Evolutionary conservation across 2,797 vertebrate species (phyloP), one percentile per base, ranked within the genome.

Genomic region (Eremophila alpestris): DNA sequence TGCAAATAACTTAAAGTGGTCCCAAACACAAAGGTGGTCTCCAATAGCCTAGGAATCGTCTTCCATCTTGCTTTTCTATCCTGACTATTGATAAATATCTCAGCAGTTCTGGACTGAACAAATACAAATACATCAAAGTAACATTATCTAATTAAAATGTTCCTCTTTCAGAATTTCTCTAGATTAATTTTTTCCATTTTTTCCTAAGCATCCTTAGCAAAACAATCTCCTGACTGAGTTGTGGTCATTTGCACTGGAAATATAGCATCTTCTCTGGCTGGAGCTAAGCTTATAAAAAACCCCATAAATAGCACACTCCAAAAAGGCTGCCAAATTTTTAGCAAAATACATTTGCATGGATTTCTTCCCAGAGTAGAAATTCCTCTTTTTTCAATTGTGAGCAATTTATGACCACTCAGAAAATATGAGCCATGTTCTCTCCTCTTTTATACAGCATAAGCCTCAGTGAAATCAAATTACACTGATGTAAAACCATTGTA

Each of bases 401-500:
- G 45, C 83, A 93, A 93, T 93, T 95, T 95, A 88, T 87, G 91
- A 86, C 83, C 77, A 76, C 43, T 77, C 70, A 82, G 93, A 95
- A 96, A 94, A 92, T 58, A 91, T 93, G 92, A 95, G 36, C 94
- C 76, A 34, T 84, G 73, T 79, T 93, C 73, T 86, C 32, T 77
- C 85, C 87, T 75, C 43, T 81, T 89, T 89, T 76, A 40, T 75
- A 85, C 48, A 88, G 40, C 89, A 83, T 88, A 89, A 93, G 62
- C 71, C 63, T 83, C 93, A 88, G 32, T 29, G 64, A 94, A 97
- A 95, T 96, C 69, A 70, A 83, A 93, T 96, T 96, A 96, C 52
- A 43, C 32, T 91, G 85, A 94, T 96, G 89, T 90, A 94, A 96
- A 95, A 95, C 92, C 94, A 88, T 63, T 94, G 55, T 78, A 96